These are phyloP conservation scores for Agrochola lychnidis DNA, from an alignment of 2,888 invertebrate genomes.

Conservation along the genomic window DNA sequence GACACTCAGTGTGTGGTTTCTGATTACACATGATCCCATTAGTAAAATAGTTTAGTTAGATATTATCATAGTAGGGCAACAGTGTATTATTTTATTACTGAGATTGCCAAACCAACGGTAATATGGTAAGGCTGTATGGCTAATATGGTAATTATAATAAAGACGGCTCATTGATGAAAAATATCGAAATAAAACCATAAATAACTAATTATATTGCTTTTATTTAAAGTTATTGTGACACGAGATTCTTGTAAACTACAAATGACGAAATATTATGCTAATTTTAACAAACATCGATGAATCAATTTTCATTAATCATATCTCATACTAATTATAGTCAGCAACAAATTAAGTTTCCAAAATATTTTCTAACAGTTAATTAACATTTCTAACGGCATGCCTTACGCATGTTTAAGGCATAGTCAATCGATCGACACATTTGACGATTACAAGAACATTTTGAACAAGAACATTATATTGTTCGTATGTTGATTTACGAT, in stretches of 20 bases:
- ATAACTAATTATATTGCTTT: conserved; percentile 38
- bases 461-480: conserved; percentile 26
- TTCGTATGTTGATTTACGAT: conserved; percentile 47
- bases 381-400: conserved; percentile 54
- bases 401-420: conserved; percentile 9
- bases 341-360: conserved; percentile 50
- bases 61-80: no score
- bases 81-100: background rate
- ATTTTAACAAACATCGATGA: conserved; percentile 47
- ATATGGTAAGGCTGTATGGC: background rate
- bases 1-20: conserved; percentile 46
- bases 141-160: background rate
- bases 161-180: conserved; percentile 13
- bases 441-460: conserved; percentile 31
- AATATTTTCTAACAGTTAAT: conserved; percentile 48
- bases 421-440: conserved; percentile 24
- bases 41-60: conserved; percentile 18
- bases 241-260: conserved; percentile 16
- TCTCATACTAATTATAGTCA: conserved; percentile 52
- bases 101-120: background rate
- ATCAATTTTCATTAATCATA: conserved; percentile 60
- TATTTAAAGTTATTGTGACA: conserved; percentile 47
- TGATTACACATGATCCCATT: conserved; percentile 47
- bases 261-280: conserved; percentile 59
- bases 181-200: conserved; percentile 34